These are phyloP conservation scores for Hydrolagus affinis DNA, from an alignment of 2,113 vertebrate genomes.

Conservation along the genomic window DNA sequence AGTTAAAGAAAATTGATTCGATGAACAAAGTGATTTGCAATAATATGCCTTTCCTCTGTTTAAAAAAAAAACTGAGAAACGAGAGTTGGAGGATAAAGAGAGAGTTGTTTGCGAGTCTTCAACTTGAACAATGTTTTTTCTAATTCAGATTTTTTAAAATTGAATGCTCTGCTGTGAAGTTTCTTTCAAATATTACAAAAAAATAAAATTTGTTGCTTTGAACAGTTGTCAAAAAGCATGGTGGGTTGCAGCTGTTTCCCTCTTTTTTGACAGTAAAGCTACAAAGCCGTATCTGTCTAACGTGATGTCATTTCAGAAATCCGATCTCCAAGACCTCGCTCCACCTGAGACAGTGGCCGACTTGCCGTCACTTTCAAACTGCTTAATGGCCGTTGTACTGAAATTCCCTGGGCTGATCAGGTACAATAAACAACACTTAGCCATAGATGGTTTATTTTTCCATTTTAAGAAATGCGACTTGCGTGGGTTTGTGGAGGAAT, in stretches of 20 bases:
- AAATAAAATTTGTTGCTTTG: not conserved
- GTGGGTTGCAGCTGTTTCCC: not conserved
- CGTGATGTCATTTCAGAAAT: slow-evolving; percentile 43
- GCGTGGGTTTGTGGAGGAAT: not conserved
- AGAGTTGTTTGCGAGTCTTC: no score
- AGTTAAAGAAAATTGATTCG: no score
- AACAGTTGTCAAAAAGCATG: not conserved
- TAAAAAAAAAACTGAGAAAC: no score
- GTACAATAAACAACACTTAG: slow-evolving; percentile 49
- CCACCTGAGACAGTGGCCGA: slow-evolving; percentile 58
- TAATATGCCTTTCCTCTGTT: no score
- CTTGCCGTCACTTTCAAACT: slow-evolving; percentile 72
- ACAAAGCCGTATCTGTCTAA: not conserved
- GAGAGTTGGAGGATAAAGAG: no score
- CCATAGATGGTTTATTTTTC: not conserved
- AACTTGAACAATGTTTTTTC: no score
- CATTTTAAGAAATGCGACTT: not conserved
- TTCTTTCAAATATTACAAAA: not conserved
- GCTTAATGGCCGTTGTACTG: slow-evolving; percentile 61
- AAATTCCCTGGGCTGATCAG: slow-evolving; percentile 61
- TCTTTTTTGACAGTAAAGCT: not conserved
- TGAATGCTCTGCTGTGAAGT: not conserved
- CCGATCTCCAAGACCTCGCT: slow-evolving; percentile 52
- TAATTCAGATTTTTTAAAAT: not conserved
- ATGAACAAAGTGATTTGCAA: no score